Evolutionary conservation across 1,140 invertebrate species (phyloP), one percentile per base, ranked within the genome.

Genomic region (Magallana angulata): DNA sequence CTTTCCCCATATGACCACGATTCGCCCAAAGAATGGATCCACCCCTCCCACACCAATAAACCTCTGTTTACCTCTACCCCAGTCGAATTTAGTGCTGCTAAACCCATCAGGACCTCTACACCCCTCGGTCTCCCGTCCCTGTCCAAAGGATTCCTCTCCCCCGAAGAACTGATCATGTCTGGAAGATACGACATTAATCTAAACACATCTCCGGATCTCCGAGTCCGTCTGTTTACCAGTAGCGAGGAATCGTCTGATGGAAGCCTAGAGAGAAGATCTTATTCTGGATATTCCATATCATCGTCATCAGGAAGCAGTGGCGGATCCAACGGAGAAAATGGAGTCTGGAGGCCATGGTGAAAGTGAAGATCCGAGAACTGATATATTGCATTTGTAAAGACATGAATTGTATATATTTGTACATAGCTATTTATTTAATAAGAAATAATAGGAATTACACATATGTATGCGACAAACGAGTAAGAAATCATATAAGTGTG

Each of bases 21-120:
- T 18, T 84, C 14, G 30, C 60, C 82, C 59, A 59, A 84, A 36
- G 16, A 58, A 84, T 62, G 24, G 30, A 24, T 14, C 57, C 24
- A 16, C 11, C 11, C 36, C 56, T n/a, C 88, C 36, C 64, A 90
- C 14, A 89, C 85, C 12, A 18, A 89, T 60, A 68, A 62, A 60
- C 81, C 24, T 12, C 64, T 88, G 60, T 60, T 60, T n/a, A 84
- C 82, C 8, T 84, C 82, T 4, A 84, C 82, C n/a, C 82, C 82
- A 58, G 57, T 60, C 8, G 30, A 36, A 1, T 18, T 24, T 57
- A 57, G 81, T 82, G 57, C 14, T 57, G 16, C 36, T 36, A 59
- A 62, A 16, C 82, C 82, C 7, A 8, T 60, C 82, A 84, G 58
- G 12, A 84, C 57, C 14, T 84, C 82, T 30, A 62, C 82, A 12